Base-by-base conservation (phyloP, 2,797 vertebrate species). In the Sebastes kiyomatsui region DNA sequence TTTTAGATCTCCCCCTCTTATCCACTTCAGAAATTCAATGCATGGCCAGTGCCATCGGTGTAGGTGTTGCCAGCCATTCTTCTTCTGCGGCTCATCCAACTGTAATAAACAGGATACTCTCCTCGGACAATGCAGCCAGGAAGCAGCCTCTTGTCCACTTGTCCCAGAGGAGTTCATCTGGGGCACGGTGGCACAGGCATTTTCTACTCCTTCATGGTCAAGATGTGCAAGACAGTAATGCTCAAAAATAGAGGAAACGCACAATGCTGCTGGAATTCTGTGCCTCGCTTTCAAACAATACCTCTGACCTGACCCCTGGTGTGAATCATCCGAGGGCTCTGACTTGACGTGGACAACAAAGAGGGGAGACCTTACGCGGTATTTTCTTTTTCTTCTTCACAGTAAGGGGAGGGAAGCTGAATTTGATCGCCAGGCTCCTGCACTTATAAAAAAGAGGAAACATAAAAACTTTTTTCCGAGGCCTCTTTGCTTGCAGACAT, bases 71-170 rank as follows among this genome's bases (percentile, higher is more conserved):
- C 87, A 86, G 62, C 79, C 64, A 71, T 89, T 90, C 80, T 42
- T 42, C 38, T 84, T 87, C 81, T 88, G 84, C 13, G 2, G 64
- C 66, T 75, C 81, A 62, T 84, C 85, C 90, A 92, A 67, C 79
- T 88, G 81, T 28, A 67, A 91, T 90, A 94, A 94, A 95, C 93
- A 96, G 93, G 93, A 95, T 89, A 65, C 77, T 74, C 54, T 77
- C 76, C 67, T 73, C 10, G 35, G 84, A 95, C 92, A 95, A 93
- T 93, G 88, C 81, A 82, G 84, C 28, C 90, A 90, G 94, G 93
- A 94, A 88, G 75, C 81, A 56, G 67, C 4, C 87, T 77, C 74
- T 72, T 77, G 86, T 84, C 88, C 80, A 6, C 59, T 9, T 18
- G 72, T 88, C 88, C 88, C 88, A 6, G 46, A 85, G 87, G 88